Conservation (phyloP, 1,140 invertebrate species). For the Bilobella aurantiaca region DNA sequence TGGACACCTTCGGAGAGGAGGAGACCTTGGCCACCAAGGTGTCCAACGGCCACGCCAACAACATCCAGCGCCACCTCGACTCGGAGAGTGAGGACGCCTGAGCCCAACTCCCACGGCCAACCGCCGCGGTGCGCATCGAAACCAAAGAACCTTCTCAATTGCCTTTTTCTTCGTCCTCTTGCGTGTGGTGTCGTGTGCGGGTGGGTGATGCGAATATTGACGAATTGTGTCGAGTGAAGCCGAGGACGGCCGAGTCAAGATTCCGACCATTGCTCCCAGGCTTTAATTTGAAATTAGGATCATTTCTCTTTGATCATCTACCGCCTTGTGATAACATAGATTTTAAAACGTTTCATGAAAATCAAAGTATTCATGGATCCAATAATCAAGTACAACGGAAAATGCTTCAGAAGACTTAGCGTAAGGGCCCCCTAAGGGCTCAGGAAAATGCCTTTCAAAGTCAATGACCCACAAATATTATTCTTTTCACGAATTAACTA, state of each 20-base stretch:
- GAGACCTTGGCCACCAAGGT: neutral
- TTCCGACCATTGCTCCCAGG: neutral
- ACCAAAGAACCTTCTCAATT: neutral
- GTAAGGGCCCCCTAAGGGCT: no score
- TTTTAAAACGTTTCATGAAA: no score
- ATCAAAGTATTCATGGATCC: neutral
- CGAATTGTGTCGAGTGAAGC: neutral
- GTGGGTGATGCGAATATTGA: neutral
- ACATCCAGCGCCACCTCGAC: constrained; percentile 21
- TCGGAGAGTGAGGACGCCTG: constrained; percentile 32
- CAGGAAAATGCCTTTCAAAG: constrained; percentile 2
- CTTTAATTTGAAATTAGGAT: constrained; percentile 2
- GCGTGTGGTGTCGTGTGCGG: neutral
- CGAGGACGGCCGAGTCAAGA: neutral
- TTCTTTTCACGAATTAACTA: neutral
- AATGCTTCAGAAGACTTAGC: neutral
- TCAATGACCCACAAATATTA: neutral
- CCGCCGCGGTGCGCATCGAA: no score
- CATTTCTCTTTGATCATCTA: neutral
- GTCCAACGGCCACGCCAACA: constrained; percentile 12
- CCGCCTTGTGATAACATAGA: constrained; percentile 1
- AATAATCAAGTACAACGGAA: constrained; percentile 9
- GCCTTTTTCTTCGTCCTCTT: neutral
- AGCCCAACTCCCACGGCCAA: neutral
- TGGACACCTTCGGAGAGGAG: constrained; percentile 19